phyloP scores from a whole-genome alignment of 1,140 invertebrate species.

The Sitodiplosis mosellana region DNA sequence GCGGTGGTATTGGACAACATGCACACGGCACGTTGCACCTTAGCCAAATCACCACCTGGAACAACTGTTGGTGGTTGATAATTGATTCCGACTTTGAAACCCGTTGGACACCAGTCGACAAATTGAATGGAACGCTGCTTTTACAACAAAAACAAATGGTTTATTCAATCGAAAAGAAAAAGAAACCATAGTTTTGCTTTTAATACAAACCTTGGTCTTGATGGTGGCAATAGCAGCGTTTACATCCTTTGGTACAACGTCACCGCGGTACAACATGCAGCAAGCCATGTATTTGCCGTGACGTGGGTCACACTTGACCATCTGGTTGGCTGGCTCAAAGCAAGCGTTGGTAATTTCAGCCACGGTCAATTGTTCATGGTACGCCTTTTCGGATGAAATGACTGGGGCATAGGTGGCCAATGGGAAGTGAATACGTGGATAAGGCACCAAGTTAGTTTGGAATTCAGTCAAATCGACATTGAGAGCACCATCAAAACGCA shows the following conservation, averaged over 20 bases:
- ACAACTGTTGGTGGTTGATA: constrained; percentile 72
- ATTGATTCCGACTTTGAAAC: constrained; percentile 63
- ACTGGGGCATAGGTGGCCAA: constrained; percentile 61
- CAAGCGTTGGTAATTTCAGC: constrained; percentile 65
- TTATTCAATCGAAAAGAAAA: too few species aligned
- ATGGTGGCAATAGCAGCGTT: constrained; percentile 79
- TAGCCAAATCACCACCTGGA: constrained; percentile 62
- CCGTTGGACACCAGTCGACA: constrained; percentile 67
- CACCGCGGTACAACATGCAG: constrained; percentile 61
- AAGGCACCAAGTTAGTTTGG: constrained; percentile 71
- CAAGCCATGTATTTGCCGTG: constrained; percentile 75
- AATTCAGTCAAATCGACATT: constrained; percentile 84
- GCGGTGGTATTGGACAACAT: constrained; percentile 77
- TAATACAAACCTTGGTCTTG: constrained; percentile 49
- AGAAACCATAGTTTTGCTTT: too few species aligned
- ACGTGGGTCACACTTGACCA: constrained; percentile 70
- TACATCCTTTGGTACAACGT: constrained; percentile 65
- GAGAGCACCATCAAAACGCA: constrained; percentile 71
- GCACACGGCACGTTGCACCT: constrained; percentile 68
- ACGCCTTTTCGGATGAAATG: constrained; percentile 63
- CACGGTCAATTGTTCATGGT: constrained; percentile 59
- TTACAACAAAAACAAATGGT: too few species aligned
- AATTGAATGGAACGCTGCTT: constrained; percentile 53
- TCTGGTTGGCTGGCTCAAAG: constrained; percentile 67
- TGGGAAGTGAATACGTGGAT: constrained; percentile 64